These are phyloP conservation scores for Sinodicranocentrus sp. DNA, from an alignment of 2,888 invertebrate species.

Conservation along the genomic window DNA sequence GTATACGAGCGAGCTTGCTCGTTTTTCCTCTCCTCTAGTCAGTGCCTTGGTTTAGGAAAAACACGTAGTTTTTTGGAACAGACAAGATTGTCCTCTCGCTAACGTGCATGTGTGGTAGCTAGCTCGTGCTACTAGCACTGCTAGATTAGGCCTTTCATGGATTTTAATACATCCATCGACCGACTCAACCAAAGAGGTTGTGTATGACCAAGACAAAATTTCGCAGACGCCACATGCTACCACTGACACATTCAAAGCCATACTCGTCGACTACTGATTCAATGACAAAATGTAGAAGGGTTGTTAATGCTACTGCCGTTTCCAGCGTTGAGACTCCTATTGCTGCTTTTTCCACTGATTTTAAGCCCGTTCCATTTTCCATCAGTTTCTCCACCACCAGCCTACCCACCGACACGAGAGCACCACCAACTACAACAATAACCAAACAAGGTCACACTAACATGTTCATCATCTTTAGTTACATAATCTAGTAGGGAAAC, in stretches of 20 bases:
- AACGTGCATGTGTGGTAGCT: neutral
- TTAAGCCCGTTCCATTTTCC: neutral
- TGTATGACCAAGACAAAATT: too few relatives aligned
- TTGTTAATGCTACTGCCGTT: neutral
- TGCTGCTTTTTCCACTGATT: conserved; percentile 23
- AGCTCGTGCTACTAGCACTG: neutral
- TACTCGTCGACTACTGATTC: conserved; percentile 26
- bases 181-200: too few relatives aligned
- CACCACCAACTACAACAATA: too few relatives aligned
- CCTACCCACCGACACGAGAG: neutral
- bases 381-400: conserved; percentile 20
- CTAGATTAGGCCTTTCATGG: too few relatives aligned
- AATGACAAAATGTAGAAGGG: conserved; percentile 33
- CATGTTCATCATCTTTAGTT: too few relatives aligned
- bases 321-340: conserved; percentile 11
- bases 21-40: too few relatives aligned
- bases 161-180: too few relatives aligned
- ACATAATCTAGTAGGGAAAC: too few relatives aligned
- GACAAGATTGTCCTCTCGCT: conserved; percentile 11
- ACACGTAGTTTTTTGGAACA: neutral
- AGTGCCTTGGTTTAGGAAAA: too few relatives aligned
- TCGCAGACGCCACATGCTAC: too few relatives aligned
- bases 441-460: conserved; percentile 11
- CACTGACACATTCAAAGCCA: conserved; percentile 33
- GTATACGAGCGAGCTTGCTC: too few relatives aligned